Conservation (phyloP, 2,113 vertebrate genomes). For the Zootoca vivipara region DNA sequence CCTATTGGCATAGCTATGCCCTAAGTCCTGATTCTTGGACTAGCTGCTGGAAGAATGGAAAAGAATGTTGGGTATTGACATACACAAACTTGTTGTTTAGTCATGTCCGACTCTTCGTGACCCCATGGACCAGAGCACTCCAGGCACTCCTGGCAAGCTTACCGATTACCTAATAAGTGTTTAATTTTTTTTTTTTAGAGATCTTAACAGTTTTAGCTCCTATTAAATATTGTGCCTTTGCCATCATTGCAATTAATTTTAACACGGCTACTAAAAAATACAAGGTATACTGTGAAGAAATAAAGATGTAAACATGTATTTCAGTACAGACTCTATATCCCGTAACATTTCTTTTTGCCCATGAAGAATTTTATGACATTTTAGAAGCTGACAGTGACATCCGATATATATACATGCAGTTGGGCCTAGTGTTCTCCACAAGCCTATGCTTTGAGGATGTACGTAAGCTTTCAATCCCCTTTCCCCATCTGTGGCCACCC, state of each 20-base stretch:
- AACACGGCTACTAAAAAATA: background rate
- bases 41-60: background rate
- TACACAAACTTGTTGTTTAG: no score
- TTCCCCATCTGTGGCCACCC: background rate
- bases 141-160: no score
- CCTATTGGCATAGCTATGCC: background rate
- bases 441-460: background rate
- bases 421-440: background rate
- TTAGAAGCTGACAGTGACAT: background rate
- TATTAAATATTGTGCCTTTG: background rate
- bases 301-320: background rate
- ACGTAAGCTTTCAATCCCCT: conserved; percentile 21
- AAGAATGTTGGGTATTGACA: background rate
- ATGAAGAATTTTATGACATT: background rate
- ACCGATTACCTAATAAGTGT: background rate
- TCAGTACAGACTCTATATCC: conserved; percentile 6
- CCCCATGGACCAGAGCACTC: no score
- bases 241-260: background rate
- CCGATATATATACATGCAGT: conserved; percentile 12
- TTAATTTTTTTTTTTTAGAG: background rate
- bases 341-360: background rate
- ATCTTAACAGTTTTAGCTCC: background rate
- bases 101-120: no score
- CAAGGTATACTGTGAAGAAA: background rate
- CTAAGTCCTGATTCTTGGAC: background rate